phyloP scores from a whole-genome alignment of 2,888 invertebrate genomes.

The Diploptera punctata region DNA sequence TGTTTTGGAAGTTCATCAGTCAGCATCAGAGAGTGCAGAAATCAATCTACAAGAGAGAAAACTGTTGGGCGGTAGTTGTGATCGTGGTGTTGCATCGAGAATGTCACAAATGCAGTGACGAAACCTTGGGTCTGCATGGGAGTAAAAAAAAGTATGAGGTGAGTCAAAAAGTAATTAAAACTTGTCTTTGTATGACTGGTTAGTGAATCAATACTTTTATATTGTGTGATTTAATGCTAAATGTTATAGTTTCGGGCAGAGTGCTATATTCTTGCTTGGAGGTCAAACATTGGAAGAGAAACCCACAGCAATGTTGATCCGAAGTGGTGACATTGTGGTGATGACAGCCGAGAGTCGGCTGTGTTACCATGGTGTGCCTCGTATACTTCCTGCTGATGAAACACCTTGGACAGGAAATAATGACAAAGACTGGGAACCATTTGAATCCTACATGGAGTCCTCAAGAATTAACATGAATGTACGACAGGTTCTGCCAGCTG shows the following conservation, averaged over 20 bases:
- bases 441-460: constrained; percentile 66
- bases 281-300: constrained; percentile 70
- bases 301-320: constrained; percentile 75
- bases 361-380: constrained; percentile 94
- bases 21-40: too few species aligned
- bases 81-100: too few species aligned
- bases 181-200: too few species aligned
- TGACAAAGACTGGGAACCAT: constrained; percentile 59
- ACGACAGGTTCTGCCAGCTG: constrained; percentile 80
- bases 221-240: too few species aligned
- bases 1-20: too few species aligned
- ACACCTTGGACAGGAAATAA: constrained; percentile 59
- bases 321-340: constrained; percentile 89
- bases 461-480: constrained; percentile 95
- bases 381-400: constrained; percentile 66
- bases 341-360: constrained; percentile 88
- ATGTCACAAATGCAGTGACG: too few species aligned
- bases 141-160: too few species aligned
- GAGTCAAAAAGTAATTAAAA: too few species aligned
- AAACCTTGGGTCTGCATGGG: too few species aligned
- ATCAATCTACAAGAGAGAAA: too few species aligned
- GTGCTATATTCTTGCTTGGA: constrained; percentile 93
- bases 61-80: too few species aligned
- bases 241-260: constrained; percentile 90
- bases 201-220: too few species aligned